Base-by-base conservation (phyloP, 2,888 invertebrate genomes). In the Sarcophaga carnaria region DNA sequence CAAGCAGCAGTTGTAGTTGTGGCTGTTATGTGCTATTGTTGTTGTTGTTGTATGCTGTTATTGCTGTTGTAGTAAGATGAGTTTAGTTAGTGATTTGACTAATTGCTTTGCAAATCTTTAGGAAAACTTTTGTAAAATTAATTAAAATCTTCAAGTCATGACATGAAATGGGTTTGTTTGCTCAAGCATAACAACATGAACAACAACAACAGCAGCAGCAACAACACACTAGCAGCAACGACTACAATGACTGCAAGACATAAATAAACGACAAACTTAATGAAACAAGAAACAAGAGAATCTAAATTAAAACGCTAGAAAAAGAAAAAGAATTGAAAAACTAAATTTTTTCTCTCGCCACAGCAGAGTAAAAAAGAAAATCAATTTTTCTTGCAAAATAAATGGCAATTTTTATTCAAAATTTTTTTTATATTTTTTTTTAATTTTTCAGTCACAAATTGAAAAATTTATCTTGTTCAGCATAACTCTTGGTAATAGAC, bases 61-160 rank as follows among this genome's bases (percentile, higher is more conserved):
- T 83, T 79, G 22, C 47, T 81, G 69, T 49, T 20, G 59, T 76
- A 71, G 77, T 78, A 54, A 54, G 76, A 75, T 79, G 87, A 83
- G 81, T 87, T 87, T 75, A 87, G 86, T 84, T 78, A 84, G 84
- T 84, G 87, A 87, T 84, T 87, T 84, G 87, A 87, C 87, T 87
- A 87, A 87, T 84, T 84, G 87, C 87, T 87, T 87, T 67, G 87
- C 81, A 87, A 87, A 87, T 87, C 87, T 87, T 79, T 69, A 64
- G 75, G 75, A 75, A 84, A 83, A 87, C 75, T 87, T 81, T 86
- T 86, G 74, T 87, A 87, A 87, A 87, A 87, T 87, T 87, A 87
- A 87, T 87, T 84, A 87, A 87, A 87, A 87, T 87, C 83, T 81
- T 87, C 79, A 87, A 87, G 87, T 87, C 87, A 87, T 84, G 87